phyloP scores from a whole-genome alignment of 2,113 vertebrate genomes.

The Microtus pennsylvanicus region DNA sequence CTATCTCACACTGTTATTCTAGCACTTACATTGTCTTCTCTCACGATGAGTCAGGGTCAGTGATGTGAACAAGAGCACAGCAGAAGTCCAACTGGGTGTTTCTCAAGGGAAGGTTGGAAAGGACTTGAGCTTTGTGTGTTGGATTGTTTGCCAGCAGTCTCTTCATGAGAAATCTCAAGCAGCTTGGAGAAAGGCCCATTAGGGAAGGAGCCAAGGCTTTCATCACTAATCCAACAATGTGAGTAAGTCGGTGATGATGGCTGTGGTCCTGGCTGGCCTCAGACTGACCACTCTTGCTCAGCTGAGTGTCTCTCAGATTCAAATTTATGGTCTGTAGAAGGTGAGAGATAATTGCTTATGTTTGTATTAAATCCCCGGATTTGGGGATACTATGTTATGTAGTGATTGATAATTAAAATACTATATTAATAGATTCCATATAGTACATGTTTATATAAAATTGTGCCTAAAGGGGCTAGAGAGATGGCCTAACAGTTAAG shows the following conservation, averaged over 20 bases:
- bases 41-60: background rate
- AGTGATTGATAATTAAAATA: background rate
- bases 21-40: background rate
- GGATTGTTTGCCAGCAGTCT: constrained; percentile 32
- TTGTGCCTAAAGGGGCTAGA: background rate
- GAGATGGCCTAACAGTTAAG: background rate
- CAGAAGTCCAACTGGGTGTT: background rate
- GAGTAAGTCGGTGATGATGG: background rate
- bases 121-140: background rate
- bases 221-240: background rate
- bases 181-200: background rate
- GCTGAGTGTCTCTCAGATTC: background rate
- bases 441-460: constrained; percentile 10
- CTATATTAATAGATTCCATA: background rate
- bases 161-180: background rate
- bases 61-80: background rate
- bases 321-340: constrained; percentile 18
- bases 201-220: background rate
- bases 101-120: background rate
- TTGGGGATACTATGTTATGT: constrained; percentile 12
- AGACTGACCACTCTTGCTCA: background rate
- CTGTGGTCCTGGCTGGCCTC: background rate
- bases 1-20: background rate
- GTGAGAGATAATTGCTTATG: constrained; percentile 7
- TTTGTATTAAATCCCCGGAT: constrained; percentile 30